Evolutionary conservation across 2,888 invertebrate genomes (phyloP), one percentile per base, ranked within the genome.

Genomic region (Vandiemenella viatica): DNA sequence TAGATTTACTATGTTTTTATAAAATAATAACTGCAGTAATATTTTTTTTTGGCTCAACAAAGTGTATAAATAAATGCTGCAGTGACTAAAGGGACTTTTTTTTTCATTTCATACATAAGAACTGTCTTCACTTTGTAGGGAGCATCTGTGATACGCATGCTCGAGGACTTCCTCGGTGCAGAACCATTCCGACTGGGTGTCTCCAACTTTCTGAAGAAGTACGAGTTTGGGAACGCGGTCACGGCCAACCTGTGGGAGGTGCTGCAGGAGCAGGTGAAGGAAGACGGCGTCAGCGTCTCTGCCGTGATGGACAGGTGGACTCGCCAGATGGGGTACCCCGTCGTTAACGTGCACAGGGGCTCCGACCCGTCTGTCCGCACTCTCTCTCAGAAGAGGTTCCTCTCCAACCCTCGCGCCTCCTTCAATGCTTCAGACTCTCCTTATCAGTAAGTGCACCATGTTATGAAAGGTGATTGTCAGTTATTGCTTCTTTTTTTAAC

Each of bases 301-400:
- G 72, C 64, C 37, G 76, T 87, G 51, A 85, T 92, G 85, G 79
- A 85, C 60, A 89, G 90, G 0, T 93, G 89, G 86, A 91, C 88
- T 0, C 73, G 76, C 38, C 91, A 92, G 66, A 88, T 82, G 82
- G 92, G 92, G 0, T 83, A 80, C 59, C 92, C 92, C 0, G 71
- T 91, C 0, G 67, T 93, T 3, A 74, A 68, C 1, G 80, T 85
- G 1, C 57, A 50, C 13, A 67, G 71, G 37, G 69, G 66, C 1
- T 13, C 13, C n/a, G n/a, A 26, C 17, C 45, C 48, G 5, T 49
- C 53, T 5, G 41, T 48, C 18, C 80, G 73, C 53, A 68, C 68
- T 4, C 65, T 90, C 4, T 80, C 74, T 0, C 92, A 92, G 61
- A 73, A 76, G 46, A 70, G 89, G 55, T 92, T 87, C 65, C 68